These are phyloP conservation scores for Deilephila elpenor DNA, from an alignment of 2,888 invertebrate species.

Conservation along the genomic window DNA sequence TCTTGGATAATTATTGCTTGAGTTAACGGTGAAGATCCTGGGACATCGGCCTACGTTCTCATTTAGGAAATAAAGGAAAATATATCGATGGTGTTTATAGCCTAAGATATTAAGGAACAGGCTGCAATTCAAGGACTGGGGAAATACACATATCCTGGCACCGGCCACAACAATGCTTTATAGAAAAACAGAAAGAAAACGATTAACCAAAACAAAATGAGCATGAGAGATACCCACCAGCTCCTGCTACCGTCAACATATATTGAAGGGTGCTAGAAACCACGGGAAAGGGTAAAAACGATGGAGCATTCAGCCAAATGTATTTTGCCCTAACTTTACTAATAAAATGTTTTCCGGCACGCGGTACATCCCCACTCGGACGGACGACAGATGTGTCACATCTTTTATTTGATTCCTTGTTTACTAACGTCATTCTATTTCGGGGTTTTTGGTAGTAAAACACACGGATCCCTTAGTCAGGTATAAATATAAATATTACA, in stretches of 20 bases:
- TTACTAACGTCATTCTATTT: constrained; percentile 45
- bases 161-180: no score
- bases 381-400: constrained; percentile 40
- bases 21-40: no score
- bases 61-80: no score
- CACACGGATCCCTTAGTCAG: constrained; percentile 14
- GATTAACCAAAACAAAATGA: background rate
- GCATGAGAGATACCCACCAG: background rate
- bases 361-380: constrained; percentile 29
- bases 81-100: no score
- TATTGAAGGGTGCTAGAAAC: background rate
- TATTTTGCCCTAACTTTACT: constrained; percentile 47
- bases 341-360: constrained; percentile 50
- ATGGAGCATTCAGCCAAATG: constrained; percentile 1
- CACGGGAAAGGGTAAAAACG: constrained; percentile 18
- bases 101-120: no score
- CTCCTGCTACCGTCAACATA: background rate
- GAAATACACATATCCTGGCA: no score
- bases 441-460: constrained; percentile 28
- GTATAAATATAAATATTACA: background rate
- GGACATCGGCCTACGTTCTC: no score
- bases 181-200: background rate
- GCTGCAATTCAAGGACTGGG: no score
- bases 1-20: no score
- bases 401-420: constrained; percentile 46